Conservation (phyloP, 1,140 invertebrate genomes). For the Ctenoplectra terminalis region DNA sequence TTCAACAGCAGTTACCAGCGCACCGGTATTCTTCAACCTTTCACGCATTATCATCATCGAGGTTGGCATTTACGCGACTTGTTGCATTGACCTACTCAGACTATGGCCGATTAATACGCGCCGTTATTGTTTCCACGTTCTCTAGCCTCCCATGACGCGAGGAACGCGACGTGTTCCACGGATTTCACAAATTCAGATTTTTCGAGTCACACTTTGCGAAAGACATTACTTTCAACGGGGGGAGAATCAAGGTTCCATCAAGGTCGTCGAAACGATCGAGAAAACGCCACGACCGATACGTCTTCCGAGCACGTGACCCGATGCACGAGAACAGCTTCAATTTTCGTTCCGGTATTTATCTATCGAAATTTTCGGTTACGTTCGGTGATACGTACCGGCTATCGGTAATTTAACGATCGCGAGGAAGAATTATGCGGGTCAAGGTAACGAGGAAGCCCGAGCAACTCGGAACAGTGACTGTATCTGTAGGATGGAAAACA, state of each 20-base stretch:
- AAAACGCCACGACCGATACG: not conserved
- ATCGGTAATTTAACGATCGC: not conserved
- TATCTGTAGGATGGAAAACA: too few relatives aligned
- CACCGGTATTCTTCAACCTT: constrained; percentile 71
- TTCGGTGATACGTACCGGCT: not conserved
- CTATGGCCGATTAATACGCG: constrained; percentile 50
- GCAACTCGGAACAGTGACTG: not conserved
- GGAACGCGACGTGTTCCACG: not conserved
- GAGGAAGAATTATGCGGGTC: constrained; percentile 20
- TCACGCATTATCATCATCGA: constrained; percentile 69
- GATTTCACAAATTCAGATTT: constrained; percentile 7
- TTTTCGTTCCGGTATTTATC: too few relatives aligned
- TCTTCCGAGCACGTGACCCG: not conserved
- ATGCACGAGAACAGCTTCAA: too few relatives aligned
- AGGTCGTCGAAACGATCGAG: constrained; percentile 27
- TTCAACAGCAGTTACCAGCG: constrained; percentile 14
- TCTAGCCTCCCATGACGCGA: constrained; percentile 29
- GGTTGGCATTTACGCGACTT: constrained; percentile 74
- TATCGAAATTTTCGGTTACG: not conserved
- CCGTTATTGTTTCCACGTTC: constrained; percentile 53
- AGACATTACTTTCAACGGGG: constrained; percentile 38
- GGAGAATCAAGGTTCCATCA: constrained; percentile 54
- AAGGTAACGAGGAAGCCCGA: constrained; percentile 25
- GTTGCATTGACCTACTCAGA: constrained; percentile 76
- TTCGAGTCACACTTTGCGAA: not conserved